These are phyloP conservation scores for Bubalus kerabau DNA, from an alignment of 2,113 vertebrate species.

Conservation along the genomic window DNA sequence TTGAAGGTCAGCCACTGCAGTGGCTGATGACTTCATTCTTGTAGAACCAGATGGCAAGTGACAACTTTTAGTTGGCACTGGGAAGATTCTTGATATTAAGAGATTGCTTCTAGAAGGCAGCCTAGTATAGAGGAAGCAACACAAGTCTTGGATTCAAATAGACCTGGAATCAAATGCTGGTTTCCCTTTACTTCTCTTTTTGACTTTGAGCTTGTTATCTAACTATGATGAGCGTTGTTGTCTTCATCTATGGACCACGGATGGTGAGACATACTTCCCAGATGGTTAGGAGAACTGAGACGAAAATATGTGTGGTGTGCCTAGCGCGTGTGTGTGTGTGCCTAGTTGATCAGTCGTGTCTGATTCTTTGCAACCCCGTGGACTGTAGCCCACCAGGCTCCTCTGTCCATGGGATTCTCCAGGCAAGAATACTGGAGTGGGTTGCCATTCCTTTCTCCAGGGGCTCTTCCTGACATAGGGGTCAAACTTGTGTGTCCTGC, in stretches of 20 bases:
- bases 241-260: background rate
- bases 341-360: background rate
- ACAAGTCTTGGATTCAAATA: rapidly evolving
- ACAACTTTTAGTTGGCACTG: background rate
- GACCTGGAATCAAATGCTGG: background rate
- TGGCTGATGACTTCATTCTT: background rate
- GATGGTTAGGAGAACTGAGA: background rate
- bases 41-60: background rate
- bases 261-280: background rate
- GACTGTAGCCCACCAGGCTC: background rate
- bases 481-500: background rate
- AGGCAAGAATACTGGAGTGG: background rate
- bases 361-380: background rate
- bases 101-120: background rate
- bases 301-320: background rate
- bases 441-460: background rate
- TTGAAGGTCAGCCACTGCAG: background rate
- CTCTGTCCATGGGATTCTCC: background rate
- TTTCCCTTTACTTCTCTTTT: background rate
- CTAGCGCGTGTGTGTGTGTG: background rate
- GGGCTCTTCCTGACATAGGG: background rate
- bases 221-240: background rate
- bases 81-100: background rate
- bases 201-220: background rate
- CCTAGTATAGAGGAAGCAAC: background rate